Evolutionary conservation across 2,113 vertebrate genomes (phyloP).

Genomic region (Microcebus griseorufus): DNA sequence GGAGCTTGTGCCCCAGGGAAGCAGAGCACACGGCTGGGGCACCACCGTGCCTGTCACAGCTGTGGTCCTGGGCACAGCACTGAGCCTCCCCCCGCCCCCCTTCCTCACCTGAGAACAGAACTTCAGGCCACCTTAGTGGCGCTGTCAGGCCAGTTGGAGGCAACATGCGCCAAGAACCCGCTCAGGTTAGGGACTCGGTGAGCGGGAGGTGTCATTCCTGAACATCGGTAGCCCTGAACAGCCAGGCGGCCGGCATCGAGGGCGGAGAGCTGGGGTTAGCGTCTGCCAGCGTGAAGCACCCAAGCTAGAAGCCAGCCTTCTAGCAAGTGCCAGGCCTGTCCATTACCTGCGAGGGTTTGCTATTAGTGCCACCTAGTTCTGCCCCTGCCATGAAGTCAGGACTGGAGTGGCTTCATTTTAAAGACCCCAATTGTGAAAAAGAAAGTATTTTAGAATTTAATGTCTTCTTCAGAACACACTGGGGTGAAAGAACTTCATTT

Average conservation of each 20-base stretch:
- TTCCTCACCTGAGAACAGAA: too few species aligned
- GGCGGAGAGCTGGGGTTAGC: neutral
- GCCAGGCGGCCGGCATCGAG: neutral
- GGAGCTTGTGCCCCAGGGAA: fast-evolving
- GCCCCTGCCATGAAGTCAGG: neutral
- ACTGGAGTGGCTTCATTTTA: neutral
- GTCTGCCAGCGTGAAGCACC: neutral
- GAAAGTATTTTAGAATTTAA: neutral
- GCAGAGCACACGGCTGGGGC: neutral
- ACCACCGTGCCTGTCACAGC: too few species aligned
- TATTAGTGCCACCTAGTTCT: neutral
- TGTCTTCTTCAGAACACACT: neutral
- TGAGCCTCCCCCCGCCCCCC: neutral
- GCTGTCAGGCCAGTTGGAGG: neutral
- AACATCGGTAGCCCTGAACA: neutral
- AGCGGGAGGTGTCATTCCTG: neutral
- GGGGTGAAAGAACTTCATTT: too few species aligned
- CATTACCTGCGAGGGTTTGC: neutral
- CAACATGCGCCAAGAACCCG: fast-evolving
- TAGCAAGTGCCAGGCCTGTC: neutral
- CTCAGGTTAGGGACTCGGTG: neutral
- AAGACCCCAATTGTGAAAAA: neutral
- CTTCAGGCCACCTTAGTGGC: neutral
- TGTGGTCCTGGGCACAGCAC: neutral
- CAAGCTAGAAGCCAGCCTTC: neutral